These are phyloP conservation scores for Lordiphosa collinella DNA, from an alignment of 1,140 invertebrate species.

Conservation along the genomic window DNA sequence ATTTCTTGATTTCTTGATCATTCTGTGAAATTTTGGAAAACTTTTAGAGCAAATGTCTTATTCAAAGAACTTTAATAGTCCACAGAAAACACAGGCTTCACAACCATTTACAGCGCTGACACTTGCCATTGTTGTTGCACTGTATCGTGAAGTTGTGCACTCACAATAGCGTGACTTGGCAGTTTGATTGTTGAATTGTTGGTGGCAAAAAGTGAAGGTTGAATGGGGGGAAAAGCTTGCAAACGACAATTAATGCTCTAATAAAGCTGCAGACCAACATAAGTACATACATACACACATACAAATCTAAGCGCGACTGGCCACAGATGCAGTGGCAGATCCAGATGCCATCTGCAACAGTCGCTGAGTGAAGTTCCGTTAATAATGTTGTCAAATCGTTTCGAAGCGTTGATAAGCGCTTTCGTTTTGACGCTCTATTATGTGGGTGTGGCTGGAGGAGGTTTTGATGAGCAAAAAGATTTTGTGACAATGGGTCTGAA, in stretches of 20 bases:
- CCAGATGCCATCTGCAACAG: constrained; percentile 32
- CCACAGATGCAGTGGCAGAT: constrained; percentile 31
- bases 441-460: constrained; percentile 44
- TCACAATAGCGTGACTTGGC: constrained; percentile 68
- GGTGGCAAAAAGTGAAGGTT: constrained; percentile 76
- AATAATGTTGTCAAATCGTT: constrained; percentile 72
- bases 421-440: constrained; percentile 67
- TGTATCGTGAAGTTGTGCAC: constrained; percentile 21
- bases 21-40: no score
- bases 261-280: constrained; percentile 67
- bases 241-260: constrained; percentile 76
- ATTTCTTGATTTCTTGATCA: no score
- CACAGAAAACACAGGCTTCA: no score
- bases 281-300: background rate
- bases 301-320: background rate
- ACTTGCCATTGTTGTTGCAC: background rate
- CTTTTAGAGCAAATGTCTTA: no score
- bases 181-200: constrained; percentile 32
- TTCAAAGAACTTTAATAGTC: no score
- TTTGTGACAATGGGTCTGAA: constrained; percentile 59
- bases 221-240: constrained; percentile 29
- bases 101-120: background rate
- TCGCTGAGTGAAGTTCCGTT: constrained; percentile 65
- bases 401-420: constrained; percentile 62
- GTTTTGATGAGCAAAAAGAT: constrained; percentile 23